Percentiles rank a stretch among this genome's conserved stretches.
Conservation (phyloP, 2,113 vertebrate species). For the Mystacornis crossleyi region DNA sequence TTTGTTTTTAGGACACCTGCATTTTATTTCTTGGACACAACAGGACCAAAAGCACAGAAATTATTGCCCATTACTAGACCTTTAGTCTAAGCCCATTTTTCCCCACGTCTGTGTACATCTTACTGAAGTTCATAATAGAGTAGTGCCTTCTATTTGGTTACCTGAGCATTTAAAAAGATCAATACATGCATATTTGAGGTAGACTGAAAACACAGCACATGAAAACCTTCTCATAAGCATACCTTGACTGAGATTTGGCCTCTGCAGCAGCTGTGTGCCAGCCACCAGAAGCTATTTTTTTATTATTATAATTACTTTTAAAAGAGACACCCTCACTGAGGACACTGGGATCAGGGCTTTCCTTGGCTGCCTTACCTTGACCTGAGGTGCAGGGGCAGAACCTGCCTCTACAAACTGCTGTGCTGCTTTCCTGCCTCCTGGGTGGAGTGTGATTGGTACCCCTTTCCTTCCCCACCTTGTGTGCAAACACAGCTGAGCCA, state of each 20-base stretch:
- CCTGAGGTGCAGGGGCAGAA: background rate
- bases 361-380: background rate
- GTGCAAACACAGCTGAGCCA: background rate
- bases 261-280: background rate
- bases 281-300: background rate
- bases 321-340: background rate
- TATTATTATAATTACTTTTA: background rate
- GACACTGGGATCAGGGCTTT: background rate
- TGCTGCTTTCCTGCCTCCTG: background rate
- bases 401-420: background rate
- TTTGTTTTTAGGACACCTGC: background rate
- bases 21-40: background rate
- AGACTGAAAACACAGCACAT: background rate
- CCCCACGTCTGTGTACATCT: rapidly evolving
- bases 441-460: background rate
- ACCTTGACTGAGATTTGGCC: background rate
- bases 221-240: background rate
- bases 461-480: background rate
- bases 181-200: background rate
- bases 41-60: background rate
- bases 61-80: background rate
- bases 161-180: background rate
- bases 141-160: background rate
- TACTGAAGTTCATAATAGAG: background rate
- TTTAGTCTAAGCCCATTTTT: background rate